Base-by-base conservation (phyloP, 2,113 vertebrate species). In the Haemorhous mexicanus region DNA sequence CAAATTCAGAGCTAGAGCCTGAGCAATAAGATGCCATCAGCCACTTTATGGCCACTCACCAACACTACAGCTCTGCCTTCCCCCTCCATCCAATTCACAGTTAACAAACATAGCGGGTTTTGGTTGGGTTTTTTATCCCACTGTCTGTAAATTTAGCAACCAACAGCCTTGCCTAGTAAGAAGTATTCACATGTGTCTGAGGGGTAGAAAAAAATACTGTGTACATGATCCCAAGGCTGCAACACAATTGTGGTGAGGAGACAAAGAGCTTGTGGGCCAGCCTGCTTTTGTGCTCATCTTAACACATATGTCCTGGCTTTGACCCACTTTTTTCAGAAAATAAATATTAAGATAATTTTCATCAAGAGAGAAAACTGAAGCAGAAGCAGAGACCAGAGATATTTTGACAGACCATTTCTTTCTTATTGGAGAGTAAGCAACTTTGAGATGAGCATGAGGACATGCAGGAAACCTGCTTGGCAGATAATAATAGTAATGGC, bases 311-410 rank as follows among this genome's bases (percentile, higher is more conserved):
- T 59, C 46, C 61, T 16, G 11, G 63, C 44, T 91, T 64, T 93
- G 92, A 73, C 75, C 75, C 75, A 90, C 49, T 90, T 91, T 16
- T 72, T 80, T 70, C 61, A 83, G 46, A 83, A 86, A 80, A 93
- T 5, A 4, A 90, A 28, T 43, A 63, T 30, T 69, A 86, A 90
- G 84, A 86, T 75, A 0, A 64, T 77, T 80, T 88, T 58, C 6
- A 61, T 55, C 33, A 72, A 21, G 47, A 41, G 13, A 74, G 61
- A 70, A 74, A 92, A 89, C 56, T 92, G 64, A 68, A 92, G 56
- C 76, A 92, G 76, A 67, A 82, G 76, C 62, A 68, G 66, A 49
- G 53, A 83, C 78, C 20, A 76, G 30, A 90, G 53, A 13, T 67
- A 53, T 85, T 89, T 82, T 79, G 49, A 72, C 44, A 84, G 24